Evolutionary conservation across 2,888 invertebrate genomes (phyloP).

Genomic region (Volucella inanis): DNA sequence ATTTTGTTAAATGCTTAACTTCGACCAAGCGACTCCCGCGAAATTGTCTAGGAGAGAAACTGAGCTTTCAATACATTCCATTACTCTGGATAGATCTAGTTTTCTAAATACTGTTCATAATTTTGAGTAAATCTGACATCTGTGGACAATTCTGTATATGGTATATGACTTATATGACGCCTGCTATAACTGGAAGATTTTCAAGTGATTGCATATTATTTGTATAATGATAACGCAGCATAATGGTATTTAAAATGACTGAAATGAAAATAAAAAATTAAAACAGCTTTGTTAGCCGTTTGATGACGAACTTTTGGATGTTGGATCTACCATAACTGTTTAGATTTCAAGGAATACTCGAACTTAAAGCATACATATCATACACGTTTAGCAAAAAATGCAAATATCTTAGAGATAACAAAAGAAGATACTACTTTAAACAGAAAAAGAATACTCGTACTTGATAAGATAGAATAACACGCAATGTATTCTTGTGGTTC

Average conservation of each 20-base stretch:
- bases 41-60: too few relatives aligned
- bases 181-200: too few relatives aligned
- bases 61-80: too few relatives aligned
- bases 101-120: too few relatives aligned
- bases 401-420: constrained; percentile 20
- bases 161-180: too few relatives aligned
- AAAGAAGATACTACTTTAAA: constrained; percentile 7
- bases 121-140: too few relatives aligned
- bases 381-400: constrained; percentile 8
- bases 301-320: constrained; percentile 7
- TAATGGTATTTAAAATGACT: not conserved
- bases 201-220: not conserved
- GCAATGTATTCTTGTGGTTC: constrained; percentile 33
- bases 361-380: too few relatives aligned
- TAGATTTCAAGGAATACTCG: not conserved
- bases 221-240: not conserved
- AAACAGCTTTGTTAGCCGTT: not conserved
- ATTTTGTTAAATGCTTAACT: too few relatives aligned
- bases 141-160: too few relatives aligned
- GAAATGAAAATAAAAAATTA: too few relatives aligned
- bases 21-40: too few relatives aligned
- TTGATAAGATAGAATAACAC: constrained; percentile 41
- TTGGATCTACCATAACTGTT: constrained; percentile 6
- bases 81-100: too few relatives aligned
- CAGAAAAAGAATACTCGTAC: constrained; percentile 14